Evolutionary conservation across 2,113 vertebrate species (phyloP), one percentile per base, ranked within the genome.

Genomic region (Pachycephala philippinensis): DNA sequence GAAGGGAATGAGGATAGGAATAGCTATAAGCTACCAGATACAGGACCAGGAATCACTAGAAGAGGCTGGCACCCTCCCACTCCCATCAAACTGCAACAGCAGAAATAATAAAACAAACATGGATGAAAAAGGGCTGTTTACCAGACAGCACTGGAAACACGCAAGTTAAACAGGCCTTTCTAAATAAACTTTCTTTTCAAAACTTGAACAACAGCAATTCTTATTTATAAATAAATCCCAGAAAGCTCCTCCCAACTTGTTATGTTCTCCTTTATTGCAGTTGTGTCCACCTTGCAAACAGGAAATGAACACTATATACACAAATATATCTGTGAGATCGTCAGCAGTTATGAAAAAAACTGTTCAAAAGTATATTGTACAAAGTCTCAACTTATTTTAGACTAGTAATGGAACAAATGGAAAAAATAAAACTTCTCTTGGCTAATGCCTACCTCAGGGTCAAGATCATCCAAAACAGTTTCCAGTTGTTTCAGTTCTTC

Each of bases 401-500:
- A 42, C 9, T 39, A 52, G 11, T 33, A 88, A 63, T 60, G 44
- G 26, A 90, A 70, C 9, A 72, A 75, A 65, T 15, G 10, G 70
- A 47, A 77, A 42, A 90, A 39, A 42, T 1, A 31, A 50, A 60
- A 39, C n/a, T 82, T 69, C 27, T 57, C 5, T 42, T 69, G 60
- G 75, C 83, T 77, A 92, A 72, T 35, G 81, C 98, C 91, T 90
- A 99, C 99, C 98, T 99, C 99, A 10, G 99, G 99, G 93, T 99
- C 99, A 92, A 99, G 98, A 95, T 99, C 99, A 96, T 99, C 99
- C 47, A 99, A 98, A 84, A 99, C 99, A 2, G 97, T 98, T 97
- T 99, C 99, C 96, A 99, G 98, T 97, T 99, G 99, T 75, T 99
- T 99, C 87, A 99, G 97, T 83, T 99, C 99, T 93, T 98, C 98